Percentiles rank a stretch among this genome's conserved stretches.
Evolutionary conservation across 2,888 invertebrate genomes (phyloP).

Genomic region (Cremastinae sp.): DNA sequence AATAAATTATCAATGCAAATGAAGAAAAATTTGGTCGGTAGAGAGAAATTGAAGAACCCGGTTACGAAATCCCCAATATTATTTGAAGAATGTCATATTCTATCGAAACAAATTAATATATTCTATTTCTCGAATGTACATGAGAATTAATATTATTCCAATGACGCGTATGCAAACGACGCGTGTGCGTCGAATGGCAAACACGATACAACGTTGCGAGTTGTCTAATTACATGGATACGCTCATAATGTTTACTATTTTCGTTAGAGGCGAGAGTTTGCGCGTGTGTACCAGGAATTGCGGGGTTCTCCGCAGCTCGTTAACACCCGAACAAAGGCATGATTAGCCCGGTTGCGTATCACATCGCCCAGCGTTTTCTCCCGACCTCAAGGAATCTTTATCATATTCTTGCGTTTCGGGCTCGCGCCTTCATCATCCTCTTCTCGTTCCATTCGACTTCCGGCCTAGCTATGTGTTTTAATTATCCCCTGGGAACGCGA

Average conservation of each 20-base stretch:
- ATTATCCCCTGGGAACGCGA: conserved; percentile 49
- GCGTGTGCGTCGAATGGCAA: no score
- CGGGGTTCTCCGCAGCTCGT: conserved; percentile 69
- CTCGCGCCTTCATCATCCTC: neutral
- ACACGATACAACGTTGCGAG: no score
- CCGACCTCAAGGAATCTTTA: conserved; percentile 23
- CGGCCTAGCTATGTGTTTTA: conserved; percentile 38
- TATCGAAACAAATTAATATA: no score
- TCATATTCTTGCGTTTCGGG: conserved; percentile 7
- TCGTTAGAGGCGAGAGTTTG: no score
- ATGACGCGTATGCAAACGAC: no score
- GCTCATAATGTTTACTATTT: no score
- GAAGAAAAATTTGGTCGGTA: conserved; percentile 2
- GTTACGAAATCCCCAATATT: conserved; percentile 30
- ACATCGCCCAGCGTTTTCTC: conserved; percentile 50
- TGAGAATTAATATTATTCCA: conserved; percentile 27
- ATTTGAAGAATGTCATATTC: no score
- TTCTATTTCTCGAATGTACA: conserved; percentile 40
- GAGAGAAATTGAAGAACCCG: conserved; percentile 54
- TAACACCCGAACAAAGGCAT: conserved; percentile 70
- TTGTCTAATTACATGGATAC: no score
- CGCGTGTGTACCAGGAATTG: no score
- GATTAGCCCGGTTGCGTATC: conserved; percentile 69
- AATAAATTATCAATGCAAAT: conserved; percentile 57
- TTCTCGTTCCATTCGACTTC: neutral